A percentile compares a stretch with the other conserved stretches of the same genome.
Conservation (phyloP, 2,797 vertebrate genomes). For the Bovichtus diacanthus region DNA sequence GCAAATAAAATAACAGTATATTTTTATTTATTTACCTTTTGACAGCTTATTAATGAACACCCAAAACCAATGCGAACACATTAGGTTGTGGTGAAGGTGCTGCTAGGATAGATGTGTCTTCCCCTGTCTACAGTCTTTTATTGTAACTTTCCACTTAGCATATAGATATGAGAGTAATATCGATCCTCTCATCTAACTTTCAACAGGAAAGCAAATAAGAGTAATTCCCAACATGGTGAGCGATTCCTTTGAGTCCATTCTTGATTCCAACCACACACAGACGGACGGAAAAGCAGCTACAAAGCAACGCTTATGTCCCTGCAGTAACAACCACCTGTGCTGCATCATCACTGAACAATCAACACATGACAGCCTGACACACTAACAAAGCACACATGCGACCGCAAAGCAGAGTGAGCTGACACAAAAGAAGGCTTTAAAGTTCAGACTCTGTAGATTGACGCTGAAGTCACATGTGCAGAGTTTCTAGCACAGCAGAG, state of each 20-base stretch:
- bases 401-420: conserved; percentile 12
- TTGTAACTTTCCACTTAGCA: neutral
- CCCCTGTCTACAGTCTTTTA: neutral
- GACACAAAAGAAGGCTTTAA: conserved; percentile 12
- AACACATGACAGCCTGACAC: conserved; percentile 16
- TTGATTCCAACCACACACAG: neutral
- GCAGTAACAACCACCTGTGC: conserved; percentile 23
- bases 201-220: neutral
- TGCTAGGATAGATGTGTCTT: no score
- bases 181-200: neutral
- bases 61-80: neutral
- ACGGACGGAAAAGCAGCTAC: neutral
- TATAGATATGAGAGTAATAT: neutral
- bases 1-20: no score
- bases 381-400: conserved; percentile 3
- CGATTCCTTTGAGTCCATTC: neutral
- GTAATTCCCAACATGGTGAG: neutral
- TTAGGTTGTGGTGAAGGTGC: neutral
- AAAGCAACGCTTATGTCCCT: conserved; percentile 1
- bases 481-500: conserved; percentile 20
- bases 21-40: no score
- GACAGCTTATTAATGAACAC: neutral
- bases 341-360: conserved; percentile 44
- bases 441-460: conserved; percentile 9
- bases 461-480: neutral